phyloP scores from a whole-genome alignment of 1,140 invertebrate genomes.

The Pseudachorutes palmiensis region DNA sequence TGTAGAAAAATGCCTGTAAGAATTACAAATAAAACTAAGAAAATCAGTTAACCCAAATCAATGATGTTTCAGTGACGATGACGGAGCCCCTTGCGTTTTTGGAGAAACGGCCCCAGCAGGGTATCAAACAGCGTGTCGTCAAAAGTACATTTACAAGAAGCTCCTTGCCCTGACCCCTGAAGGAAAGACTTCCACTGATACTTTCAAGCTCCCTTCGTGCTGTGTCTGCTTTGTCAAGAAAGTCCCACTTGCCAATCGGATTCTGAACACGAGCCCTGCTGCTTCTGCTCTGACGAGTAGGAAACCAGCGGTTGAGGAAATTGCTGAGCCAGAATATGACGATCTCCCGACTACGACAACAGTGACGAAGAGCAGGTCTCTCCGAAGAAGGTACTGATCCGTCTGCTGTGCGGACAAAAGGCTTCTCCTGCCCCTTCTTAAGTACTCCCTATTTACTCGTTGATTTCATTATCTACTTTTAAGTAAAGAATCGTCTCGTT shows the following conservation, averaged over 20 bases:
- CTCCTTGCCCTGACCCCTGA: slow-evolving; percentile 47
- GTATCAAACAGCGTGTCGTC: slow-evolving; percentile 51
- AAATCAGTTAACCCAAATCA: no score
- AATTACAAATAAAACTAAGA: no score
- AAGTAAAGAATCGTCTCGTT: no score
- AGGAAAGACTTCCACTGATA: slow-evolving; percentile 43
- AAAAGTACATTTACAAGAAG: slow-evolving; percentile 54
- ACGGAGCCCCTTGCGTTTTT: slow-evolving; percentile 38
- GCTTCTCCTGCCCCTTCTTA: no score
- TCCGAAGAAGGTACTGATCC: not conserved
- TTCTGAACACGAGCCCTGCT: slow-evolving; percentile 6
- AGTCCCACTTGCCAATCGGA: slow-evolving; percentile 21
- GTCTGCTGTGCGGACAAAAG: not conserved
- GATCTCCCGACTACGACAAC: not conserved
- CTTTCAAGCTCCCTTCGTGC: slow-evolving; percentile 51
- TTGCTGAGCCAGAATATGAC: not conserved
- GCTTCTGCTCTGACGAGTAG: not conserved
- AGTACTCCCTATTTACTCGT: no score
- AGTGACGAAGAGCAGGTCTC: slow-evolving; percentile 5
- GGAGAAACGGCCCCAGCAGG: slow-evolving; percentile 45
- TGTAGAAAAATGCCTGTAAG: slow-evolving; percentile 51
- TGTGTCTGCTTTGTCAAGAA: slow-evolving; percentile 51
- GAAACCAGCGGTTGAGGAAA: not conserved
- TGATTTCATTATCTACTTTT: not conserved
- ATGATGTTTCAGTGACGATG: not conserved